Conservation (phyloP, 2,888 invertebrate species). For the Lymantria monacha region DNA sequence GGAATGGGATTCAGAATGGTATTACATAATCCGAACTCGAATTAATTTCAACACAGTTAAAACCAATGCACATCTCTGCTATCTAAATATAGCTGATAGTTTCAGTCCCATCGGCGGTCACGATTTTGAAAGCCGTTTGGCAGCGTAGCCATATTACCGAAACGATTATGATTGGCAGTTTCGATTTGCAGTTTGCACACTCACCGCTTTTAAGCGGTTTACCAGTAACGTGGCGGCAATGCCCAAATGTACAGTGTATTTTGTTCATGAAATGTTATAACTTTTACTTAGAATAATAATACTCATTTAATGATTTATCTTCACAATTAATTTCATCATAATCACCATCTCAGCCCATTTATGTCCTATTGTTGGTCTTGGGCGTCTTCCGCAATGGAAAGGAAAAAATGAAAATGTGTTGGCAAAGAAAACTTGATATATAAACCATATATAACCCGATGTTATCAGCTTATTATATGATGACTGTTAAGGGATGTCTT, state of each 20-base stretch:
- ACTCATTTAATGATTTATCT: background rate
- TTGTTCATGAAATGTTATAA: background rate
- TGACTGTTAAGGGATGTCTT: too few relatives aligned
- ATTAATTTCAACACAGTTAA: background rate
- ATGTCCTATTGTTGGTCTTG: too few relatives aligned
- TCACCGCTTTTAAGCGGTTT: conserved; percentile 4
- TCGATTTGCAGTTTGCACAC: conserved; percentile 2
- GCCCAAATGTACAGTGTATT: background rate
- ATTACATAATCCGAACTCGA: background rate
- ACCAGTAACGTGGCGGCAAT: background rate
- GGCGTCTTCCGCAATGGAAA: too few relatives aligned
- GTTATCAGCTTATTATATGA: too few relatives aligned
- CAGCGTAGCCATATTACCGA: conserved; percentile 2
- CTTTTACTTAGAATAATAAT: background rate
- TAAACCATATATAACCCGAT: too few relatives aligned
- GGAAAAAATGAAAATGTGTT: too few relatives aligned
- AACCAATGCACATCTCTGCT: too few relatives aligned
- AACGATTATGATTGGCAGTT: conserved; percentile 8
- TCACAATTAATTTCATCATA: too few relatives aligned
- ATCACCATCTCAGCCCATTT: too few relatives aligned
- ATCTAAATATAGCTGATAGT: background rate
- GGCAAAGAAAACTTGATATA: too few relatives aligned
- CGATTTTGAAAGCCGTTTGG: conserved; percentile 11
- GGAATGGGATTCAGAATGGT: too few relatives aligned
- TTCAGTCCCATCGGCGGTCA: background rate